These are phyloP conservation scores for Dreissena rostriformis DNA, from an alignment of 1,140 invertebrate species.

Conservation along the genomic window DNA sequence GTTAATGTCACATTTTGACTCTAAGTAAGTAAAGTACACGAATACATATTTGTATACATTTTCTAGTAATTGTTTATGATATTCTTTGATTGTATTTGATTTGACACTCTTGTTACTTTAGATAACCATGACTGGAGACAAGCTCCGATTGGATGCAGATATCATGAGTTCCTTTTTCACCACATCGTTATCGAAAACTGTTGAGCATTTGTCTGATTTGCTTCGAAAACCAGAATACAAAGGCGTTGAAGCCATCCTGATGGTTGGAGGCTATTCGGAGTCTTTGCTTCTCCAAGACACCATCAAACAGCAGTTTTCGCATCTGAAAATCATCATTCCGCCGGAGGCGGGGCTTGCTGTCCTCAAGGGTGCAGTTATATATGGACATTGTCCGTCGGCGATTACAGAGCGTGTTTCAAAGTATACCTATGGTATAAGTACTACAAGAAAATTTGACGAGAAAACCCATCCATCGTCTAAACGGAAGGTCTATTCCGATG, in stretches of 20 bases:
- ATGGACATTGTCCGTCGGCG: background rate
- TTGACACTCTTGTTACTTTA: too few species aligned
- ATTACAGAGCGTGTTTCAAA: background rate
- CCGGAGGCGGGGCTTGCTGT: background rate
- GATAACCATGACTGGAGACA: background rate
- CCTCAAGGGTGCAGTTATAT: conserved; percentile 27
- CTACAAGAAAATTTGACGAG: background rate
- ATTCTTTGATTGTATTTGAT: background rate
- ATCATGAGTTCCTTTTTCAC: background rate
- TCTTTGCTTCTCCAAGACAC: background rate
- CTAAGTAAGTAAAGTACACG: too few species aligned
- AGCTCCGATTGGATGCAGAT: background rate
- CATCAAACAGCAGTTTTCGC: background rate
- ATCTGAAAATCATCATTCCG: conserved; percentile 1
- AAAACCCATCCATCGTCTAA: background rate
- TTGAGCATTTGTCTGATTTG: background rate
- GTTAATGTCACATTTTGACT: too few species aligned
- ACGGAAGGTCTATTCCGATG: background rate
- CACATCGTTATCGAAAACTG: background rate
- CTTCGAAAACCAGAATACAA: background rate
- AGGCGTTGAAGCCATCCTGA: conserved; percentile 1
- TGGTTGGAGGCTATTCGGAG: conserved; percentile 31
- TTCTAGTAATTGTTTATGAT: too few species aligned
- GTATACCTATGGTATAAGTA: conserved; percentile 14
- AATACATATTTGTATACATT: too few species aligned